Evolutionary conservation across 2,113 vertebrate genomes (phyloP).

Genomic region (Arenaria interpres): DNA sequence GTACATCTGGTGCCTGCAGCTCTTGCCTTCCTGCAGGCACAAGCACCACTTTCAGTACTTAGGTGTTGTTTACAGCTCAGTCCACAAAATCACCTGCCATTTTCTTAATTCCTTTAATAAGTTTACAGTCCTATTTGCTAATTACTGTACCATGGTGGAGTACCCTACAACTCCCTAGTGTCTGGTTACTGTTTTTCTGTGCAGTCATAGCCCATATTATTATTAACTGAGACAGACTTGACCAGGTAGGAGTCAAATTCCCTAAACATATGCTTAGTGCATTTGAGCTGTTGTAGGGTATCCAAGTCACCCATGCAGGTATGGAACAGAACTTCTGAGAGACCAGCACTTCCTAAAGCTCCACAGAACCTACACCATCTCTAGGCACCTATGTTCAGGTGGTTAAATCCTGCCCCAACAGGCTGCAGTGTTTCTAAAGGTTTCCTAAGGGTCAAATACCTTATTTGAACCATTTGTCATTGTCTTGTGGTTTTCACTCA

Average conservation of each 20-base stretch:
- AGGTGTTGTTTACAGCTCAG: neutral
- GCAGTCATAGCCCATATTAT: fast-evolving
- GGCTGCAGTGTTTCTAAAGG: neutral
- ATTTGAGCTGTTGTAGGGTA: neutral
- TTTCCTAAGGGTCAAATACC: neutral
- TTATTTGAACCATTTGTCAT: neutral
- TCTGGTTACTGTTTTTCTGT: neutral
- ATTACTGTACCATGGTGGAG: neutral
- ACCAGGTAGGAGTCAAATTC: neutral
- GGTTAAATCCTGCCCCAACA: neutral
- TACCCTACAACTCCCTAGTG: neutral
- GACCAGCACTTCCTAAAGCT: neutral
- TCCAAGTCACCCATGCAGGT: neutral
- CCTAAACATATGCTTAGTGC: neutral
- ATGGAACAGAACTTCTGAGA: neutral
- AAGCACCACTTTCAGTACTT: neutral
- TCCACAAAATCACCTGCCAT: neutral
- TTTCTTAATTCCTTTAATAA: neutral
- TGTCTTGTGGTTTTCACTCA: neutral
- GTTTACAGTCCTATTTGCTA: neutral
- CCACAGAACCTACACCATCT: neutral
- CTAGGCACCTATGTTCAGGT: neutral
- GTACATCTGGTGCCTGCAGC: fast-evolving
- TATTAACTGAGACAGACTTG: neutral
- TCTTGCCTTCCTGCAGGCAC: neutral